Percentiles rank a stretch among this genome's conserved stretches.
phyloP scores from a whole-genome alignment of 2,888 invertebrate species.

The Drosophila suboccidentalis region DNA sequence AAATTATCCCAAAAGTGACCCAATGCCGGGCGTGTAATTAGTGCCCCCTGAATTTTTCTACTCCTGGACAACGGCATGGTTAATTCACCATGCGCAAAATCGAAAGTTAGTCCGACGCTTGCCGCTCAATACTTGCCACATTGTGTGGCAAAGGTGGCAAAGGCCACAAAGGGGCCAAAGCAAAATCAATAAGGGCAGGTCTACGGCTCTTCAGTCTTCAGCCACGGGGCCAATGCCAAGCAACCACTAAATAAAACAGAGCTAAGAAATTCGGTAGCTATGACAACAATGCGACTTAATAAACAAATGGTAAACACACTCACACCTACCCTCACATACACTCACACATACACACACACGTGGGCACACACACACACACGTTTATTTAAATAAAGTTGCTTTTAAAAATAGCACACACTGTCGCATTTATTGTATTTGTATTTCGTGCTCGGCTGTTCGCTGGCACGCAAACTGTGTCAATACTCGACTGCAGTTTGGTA shows the following conservation, averaged over 20 bases:
- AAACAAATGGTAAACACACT: conserved; percentile 60
- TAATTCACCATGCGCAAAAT: conserved; percentile 69
- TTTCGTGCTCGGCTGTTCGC: conserved; percentile 27
- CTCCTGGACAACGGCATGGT: conserved; percentile 36
- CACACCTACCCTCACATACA: conserved; percentile 28
- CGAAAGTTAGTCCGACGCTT: conserved; percentile 63
- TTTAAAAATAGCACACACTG: conserved; percentile 73
- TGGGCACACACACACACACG: conserved; percentile 9
- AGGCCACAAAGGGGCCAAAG: conserved; percentile 38
- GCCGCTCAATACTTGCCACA: conserved; percentile 54
- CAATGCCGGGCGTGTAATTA: conserved; percentile 68
- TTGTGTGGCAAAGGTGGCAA: conserved; percentile 42
- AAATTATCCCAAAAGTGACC: conserved; percentile 54
- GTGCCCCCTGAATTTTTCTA: conserved; percentile 20
- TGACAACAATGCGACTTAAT: conserved; percentile 69
- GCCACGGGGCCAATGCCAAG: conserved; percentile 74
- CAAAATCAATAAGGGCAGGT: conserved; percentile 69
- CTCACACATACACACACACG: conserved; percentile 12
- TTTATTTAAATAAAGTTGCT: conserved; percentile 66
- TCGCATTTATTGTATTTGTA: conserved; percentile 57
- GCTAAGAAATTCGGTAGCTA: conserved; percentile 59
- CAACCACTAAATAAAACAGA: conserved; percentile 63
- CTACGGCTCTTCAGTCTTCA: conserved; percentile 12
- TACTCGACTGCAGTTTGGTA: conserved; percentile 50
- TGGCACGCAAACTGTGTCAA: conserved; percentile 69